Conservation (phyloP, 2,113 vertebrate species). For the Trachemys scripta region DNA sequence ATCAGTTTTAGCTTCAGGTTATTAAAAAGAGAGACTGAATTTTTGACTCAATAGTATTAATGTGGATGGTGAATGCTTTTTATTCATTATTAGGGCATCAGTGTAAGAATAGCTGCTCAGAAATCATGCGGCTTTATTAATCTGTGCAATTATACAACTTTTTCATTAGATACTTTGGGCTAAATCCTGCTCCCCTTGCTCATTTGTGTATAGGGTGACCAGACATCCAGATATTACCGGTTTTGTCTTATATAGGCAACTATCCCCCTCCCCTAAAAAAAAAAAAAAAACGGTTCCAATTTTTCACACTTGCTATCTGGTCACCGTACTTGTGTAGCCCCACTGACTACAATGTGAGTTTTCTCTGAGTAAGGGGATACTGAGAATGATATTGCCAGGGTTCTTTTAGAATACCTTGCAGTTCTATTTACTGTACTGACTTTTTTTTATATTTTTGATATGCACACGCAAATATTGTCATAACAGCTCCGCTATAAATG, state of each 20-base stretch:
- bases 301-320: background rate
- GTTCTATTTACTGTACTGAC: background rate
- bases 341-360: background rate
- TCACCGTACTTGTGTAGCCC: background rate
- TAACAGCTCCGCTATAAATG: background rate
- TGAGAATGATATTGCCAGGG: background rate
- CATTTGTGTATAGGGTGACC: background rate
- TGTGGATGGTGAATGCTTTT: background rate
- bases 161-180: background rate
- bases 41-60: background rate
- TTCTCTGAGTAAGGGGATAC: background rate
- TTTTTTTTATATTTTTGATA: background rate
- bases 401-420: background rate
- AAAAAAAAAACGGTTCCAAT: background rate
- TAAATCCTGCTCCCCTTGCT: background rate
- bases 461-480: background rate
- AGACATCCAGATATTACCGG: background rate
- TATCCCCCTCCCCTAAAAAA: background rate
- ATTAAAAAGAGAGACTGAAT: conserved; percentile 7
- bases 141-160: background rate
- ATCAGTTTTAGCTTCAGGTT: background rate
- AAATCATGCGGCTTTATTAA: conserved; percentile 11
- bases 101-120: background rate
- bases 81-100: background rate
- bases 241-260: background rate